Evolutionary conservation across 2,888 invertebrate species (phyloP).

Genomic region (Sarcophaga variegata): DNA sequence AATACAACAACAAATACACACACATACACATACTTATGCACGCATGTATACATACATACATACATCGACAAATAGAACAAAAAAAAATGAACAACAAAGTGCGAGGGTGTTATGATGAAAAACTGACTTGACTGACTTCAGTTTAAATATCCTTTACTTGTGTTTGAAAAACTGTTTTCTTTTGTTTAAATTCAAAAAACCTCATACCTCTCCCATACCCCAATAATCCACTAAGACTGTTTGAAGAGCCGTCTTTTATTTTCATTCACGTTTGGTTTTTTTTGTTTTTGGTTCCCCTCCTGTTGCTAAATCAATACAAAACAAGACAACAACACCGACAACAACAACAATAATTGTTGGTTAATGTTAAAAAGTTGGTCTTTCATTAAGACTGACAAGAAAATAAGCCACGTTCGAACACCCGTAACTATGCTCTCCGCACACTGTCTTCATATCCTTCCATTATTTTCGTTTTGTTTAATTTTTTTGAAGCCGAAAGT

Average conservation of each 20-base stretch:
- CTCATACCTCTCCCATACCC: background rate
- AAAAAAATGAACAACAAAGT: background rate
- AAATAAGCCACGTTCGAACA: conserved; percentile 12
- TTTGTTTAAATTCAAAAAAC: background rate
- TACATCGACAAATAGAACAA: conserved; percentile 12
- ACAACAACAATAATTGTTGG: background rate
- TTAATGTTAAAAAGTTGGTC: conserved; percentile 44
- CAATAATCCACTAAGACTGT: background rate
- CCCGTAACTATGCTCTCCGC: background rate
- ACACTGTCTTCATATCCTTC: background rate
- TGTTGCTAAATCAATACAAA: conserved; percentile 18
- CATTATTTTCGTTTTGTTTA: background rate
- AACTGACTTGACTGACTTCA: conserved; percentile 34
- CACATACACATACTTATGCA: background rate
- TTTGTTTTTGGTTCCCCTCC: conserved; percentile 2
- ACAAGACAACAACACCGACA: background rate
- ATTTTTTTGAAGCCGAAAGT: background rate
- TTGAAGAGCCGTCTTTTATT: background rate
- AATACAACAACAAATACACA: conserved; percentile 18
- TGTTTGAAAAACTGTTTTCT: conserved; percentile 10
- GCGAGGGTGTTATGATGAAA: conserved; percentile 44
- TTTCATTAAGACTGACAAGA: conserved; percentile 45
- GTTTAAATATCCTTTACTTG: background rate
- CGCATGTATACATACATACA: background rate
- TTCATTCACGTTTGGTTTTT: background rate